phyloP scores from a whole-genome alignment of 2,113 vertebrate genomes.

The Microcebus lehilahytsara region DNA sequence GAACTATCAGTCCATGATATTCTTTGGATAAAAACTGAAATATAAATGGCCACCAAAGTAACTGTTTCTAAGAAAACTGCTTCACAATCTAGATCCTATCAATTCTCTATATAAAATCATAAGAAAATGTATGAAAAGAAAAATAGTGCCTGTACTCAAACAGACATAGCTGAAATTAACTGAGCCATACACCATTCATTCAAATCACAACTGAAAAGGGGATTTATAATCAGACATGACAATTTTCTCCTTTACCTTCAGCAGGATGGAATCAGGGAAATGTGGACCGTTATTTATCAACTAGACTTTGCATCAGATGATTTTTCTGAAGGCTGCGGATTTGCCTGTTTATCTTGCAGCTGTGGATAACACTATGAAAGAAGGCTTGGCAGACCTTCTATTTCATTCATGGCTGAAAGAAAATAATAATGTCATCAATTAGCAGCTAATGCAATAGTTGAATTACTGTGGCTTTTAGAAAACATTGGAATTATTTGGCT shows the following conservation, averaged over 20 bases:
- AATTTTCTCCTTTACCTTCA: slow-evolving; percentile 23
- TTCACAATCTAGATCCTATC: neutral
- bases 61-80: slow-evolving; percentile 39
- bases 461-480: slow-evolving; percentile 54
- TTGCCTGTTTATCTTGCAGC: neutral
- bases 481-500: neutral
- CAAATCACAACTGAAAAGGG: neutral
- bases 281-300: neutral
- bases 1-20: neutral
- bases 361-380: neutral
- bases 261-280: neutral
- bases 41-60: neutral
- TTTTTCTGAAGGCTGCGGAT: neutral
- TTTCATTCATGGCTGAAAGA: neutral
- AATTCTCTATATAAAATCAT: slow-evolving; percentile 32
- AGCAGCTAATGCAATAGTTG: slow-evolving; percentile 25
- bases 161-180: slow-evolving; percentile 25
- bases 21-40: slow-evolving; percentile 26
- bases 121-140: neutral
- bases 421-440: slow-evolving; percentile 43
- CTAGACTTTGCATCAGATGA: neutral
- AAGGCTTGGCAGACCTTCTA: neutral
- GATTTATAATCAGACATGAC: neutral
- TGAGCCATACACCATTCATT: neutral
- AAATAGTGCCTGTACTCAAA: neutral